phyloP scores from a whole-genome alignment of 2,888 invertebrate genomes.

The Ditula angustiorana region DNA sequence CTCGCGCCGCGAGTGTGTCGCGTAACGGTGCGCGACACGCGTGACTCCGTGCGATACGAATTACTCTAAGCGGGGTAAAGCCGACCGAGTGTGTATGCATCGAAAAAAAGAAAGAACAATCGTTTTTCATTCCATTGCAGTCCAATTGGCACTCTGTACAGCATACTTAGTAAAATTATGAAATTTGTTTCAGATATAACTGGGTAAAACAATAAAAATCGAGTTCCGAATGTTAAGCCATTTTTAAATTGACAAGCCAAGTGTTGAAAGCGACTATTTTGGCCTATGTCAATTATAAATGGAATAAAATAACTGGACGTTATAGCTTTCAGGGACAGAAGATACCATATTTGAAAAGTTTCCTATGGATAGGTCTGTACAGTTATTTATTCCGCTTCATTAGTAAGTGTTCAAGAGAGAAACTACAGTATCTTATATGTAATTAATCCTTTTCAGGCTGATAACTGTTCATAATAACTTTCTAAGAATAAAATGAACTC shows the following conservation, averaged over 20 bases:
- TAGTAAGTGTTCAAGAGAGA: background rate
- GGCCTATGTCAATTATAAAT: too few species aligned
- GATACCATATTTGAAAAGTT: too few species aligned
- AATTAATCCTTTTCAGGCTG: background rate
- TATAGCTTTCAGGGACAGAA: too few species aligned
- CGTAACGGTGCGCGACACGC: slow-evolving; percentile 62
- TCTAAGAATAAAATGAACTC: background rate
- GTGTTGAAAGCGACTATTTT: too few species aligned
- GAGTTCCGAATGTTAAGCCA: too few species aligned
- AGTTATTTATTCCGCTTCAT: background rate
- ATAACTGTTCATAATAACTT: background rate
- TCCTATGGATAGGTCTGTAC: background rate
- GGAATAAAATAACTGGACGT: too few species aligned
- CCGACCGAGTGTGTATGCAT: background rate
- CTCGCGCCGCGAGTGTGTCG: slow-evolving; percentile 64
- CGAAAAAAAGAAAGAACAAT: background rate
- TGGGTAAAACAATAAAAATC: too few species aligned
- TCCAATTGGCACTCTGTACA: background rate
- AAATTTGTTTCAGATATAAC: too few species aligned
- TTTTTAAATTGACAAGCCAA: too few species aligned
- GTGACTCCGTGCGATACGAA: slow-evolving; percentile 30
- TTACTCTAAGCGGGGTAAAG: background rate
- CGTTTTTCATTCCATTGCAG: background rate
- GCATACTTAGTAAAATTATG: too few species aligned
- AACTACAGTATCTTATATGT: too few species aligned